These are phyloP conservation scores for Trochalopteron elliotii DNA, from an alignment of 2,113 vertebrate species.

Conservation along the genomic window DNA sequence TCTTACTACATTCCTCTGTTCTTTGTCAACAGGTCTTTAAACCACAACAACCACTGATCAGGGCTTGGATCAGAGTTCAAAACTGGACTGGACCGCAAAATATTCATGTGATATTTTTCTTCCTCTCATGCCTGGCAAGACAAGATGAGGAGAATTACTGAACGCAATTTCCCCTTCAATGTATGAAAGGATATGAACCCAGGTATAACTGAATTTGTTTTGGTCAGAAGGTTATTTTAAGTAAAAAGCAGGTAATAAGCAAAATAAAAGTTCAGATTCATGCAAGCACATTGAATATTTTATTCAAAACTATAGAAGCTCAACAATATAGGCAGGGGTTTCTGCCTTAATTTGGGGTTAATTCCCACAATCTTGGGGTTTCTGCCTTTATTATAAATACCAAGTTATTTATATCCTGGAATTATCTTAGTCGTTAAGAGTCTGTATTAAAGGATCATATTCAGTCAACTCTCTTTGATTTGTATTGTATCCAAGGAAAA, in stretches of 20 bases:
- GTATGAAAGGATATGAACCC: not conserved
- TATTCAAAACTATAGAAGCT: not conserved
- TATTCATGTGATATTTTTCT: rapidly evolving
- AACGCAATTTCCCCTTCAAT: not conserved
- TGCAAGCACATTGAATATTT: not conserved
- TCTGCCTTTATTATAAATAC: not conserved
- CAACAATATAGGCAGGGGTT: not conserved
- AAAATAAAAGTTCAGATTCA: not conserved
- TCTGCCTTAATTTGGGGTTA: not conserved
- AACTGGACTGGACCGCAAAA: not conserved
- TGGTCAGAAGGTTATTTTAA: not conserved
- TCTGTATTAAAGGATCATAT: not conserved
- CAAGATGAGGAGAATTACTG: not conserved
- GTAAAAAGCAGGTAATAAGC: not conserved
- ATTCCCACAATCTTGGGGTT: not conserved
- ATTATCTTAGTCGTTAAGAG: not conserved
- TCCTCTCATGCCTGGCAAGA: not conserved
- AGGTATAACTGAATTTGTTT: not conserved
- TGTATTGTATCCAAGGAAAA: not conserved
- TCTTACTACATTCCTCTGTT: not conserved
- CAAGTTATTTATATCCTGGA: not conserved
- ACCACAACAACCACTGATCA: not conserved
- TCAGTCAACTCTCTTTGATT: not conserved
- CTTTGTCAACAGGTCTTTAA: not conserved
- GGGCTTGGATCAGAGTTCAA: not conserved